Percentiles rank a stretch among this genome's conserved stretches.
These are phyloP conservation scores for Drosophila eugracilis DNA, from an alignment of 1,140 invertebrate genomes.

Conservation along the genomic window DNA sequence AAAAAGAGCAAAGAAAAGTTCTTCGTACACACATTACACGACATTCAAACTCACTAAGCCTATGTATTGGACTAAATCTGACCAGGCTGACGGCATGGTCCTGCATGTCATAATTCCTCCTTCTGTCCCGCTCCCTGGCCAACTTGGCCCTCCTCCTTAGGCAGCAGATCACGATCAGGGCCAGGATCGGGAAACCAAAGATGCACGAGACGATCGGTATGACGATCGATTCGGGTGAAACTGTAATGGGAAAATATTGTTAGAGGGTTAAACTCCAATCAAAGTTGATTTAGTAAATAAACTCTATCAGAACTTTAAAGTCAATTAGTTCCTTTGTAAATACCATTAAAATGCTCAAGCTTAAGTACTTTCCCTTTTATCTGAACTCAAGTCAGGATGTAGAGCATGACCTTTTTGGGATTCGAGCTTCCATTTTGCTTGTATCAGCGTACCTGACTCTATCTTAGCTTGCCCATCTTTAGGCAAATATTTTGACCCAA, in stretches of 20 bases:
- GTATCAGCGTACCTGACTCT: conserved; percentile 11
- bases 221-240: conserved; percentile 94
- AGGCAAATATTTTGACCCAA: conserved; percentile 9
- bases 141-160: conserved; percentile 92
- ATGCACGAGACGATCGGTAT: conserved; percentile 95
- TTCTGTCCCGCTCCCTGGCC: conserved; percentile 90
- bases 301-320: too few species aligned
- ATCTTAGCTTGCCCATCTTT: conserved; percentile 5
- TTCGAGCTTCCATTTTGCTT: background rate
- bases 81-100: conserved; percentile 92
- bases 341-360: too few species aligned
- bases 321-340: too few species aligned
- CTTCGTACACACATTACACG: conserved; percentile 66
- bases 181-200: conserved; percentile 93
- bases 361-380: conserved; percentile 10
- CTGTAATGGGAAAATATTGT: conserved; percentile 88
- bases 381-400: conserved; percentile 7
- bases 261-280: too few species aligned
- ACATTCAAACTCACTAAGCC: conserved; percentile 87
- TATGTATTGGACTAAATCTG: conserved; percentile 90
- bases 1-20: conserved; percentile 28
- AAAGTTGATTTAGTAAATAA: too few species aligned
- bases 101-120: conserved; percentile 91
- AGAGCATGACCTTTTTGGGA: conserved; percentile 5
- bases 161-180: conserved; percentile 94